Evolutionary conservation across 2,888 invertebrate species (phyloP), one percentile per base, ranked within the genome.

Genomic region (Mystacides longicornis): DNA sequence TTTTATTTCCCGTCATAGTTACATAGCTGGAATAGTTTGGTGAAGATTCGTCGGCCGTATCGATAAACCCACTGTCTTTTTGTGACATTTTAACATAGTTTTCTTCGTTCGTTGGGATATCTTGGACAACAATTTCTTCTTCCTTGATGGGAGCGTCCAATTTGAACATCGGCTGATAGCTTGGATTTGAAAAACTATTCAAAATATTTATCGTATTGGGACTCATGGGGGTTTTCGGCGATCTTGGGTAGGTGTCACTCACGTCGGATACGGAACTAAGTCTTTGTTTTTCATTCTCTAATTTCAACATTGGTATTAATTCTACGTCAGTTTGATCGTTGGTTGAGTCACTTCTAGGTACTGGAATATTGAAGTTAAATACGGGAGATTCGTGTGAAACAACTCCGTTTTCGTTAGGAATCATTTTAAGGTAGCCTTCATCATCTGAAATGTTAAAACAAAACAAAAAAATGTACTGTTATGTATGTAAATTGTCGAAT

Each of bases 351-450:
- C 14, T 65, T 63, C 33, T 64, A 47, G 31, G 48, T 19, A 51
- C 52, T n/a, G 52, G 52, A n/a, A 71, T 63, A 51, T 76, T 74
- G 64, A 84, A 83, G 61, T 78, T 73, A 63, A 82, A 82, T 58
- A 75, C 73, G 2, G 64, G 64, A 2, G 71, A 69, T 3, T 68
- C 68, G 2, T 67, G 67, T 1, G 68, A 62, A 57, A 80, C 75
- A 23, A 67, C 70, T 48, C 66, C 68, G 50, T 66, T 69, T n/a
- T 66, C 64, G 2, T 70, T 67, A 1, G 81, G 76, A 63, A 77
- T 81, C 83, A 85, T 84, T 65, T 80, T 78, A 53, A 84, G 70
- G 65, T 86, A 85, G 19, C 81, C 82, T 55, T 78, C 75, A 47
- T 73, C 73, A 59, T 75, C 72, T 70, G 72, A 54, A 72, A 58